Percentiles rank a stretch among this genome's conserved stretches.
Conservation (phyloP, 2,797 vertebrate genomes). For the Epinephelus awoara region DNA sequence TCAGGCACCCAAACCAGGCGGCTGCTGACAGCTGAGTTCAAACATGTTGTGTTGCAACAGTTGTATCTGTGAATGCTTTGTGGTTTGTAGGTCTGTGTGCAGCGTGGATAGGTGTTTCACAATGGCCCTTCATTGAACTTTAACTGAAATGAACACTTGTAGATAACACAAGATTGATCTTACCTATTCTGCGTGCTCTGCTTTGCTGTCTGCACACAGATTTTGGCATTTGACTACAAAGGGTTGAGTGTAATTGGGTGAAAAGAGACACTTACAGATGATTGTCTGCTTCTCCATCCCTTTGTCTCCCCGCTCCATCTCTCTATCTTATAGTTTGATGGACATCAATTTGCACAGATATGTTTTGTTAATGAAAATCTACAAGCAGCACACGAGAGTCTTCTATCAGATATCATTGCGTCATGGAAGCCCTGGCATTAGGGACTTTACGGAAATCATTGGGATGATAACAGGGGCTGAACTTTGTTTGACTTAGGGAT, state of each 20-base stretch:
- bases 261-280: neutral
- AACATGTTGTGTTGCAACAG: conserved; percentile 55
- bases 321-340: neutral
- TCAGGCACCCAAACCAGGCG: conserved; percentile 1
- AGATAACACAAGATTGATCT: neutral
- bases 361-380: neutral
- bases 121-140: conserved; percentile 62
- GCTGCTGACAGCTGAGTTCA: conserved; percentile 33
- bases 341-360: neutral
- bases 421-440: neutral
- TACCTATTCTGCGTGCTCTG: neutral
- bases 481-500: neutral
- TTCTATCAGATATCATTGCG: neutral
- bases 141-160: conserved; percentile 16
- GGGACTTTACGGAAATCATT: neutral
- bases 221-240: neutral
- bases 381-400: neutral
- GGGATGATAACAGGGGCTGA: neutral
- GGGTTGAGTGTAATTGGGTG: neutral
- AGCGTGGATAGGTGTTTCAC: conserved; percentile 47
- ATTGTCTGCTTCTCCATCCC: neutral
- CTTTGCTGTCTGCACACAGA: neutral
- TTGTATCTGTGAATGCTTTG: conserved; percentile 31
- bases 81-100: conserved; percentile 20
- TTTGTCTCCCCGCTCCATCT: neutral